Evolutionary conservation across 2,888 invertebrate species (phyloP).

Genomic region (Merodon equestris): DNA sequence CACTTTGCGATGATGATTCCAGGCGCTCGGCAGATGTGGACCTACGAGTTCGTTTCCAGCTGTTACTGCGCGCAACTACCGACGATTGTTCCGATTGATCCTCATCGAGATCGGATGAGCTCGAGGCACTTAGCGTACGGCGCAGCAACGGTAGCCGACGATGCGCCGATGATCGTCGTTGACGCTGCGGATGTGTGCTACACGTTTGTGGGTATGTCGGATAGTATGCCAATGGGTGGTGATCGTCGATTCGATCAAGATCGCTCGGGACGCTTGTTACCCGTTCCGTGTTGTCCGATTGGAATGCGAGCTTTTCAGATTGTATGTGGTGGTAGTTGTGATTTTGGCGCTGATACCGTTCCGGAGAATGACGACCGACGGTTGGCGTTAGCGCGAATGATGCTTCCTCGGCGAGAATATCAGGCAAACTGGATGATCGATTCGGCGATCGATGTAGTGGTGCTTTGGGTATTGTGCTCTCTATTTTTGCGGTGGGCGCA

Average conservation of each 20-base stretch:
- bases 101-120: slow-evolving; percentile 49
- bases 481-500: slow-evolving; percentile 55
- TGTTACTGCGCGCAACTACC: slow-evolving; percentile 71
- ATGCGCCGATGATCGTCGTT: slow-evolving; percentile 40
- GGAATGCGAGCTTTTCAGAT: slow-evolving; percentile 13
- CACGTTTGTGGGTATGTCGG: background rate
- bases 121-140: slow-evolving; percentile 58
- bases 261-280: slow-evolving; percentile 74
- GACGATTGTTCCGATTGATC: slow-evolving; percentile 58
- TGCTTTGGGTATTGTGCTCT: slow-evolving; percentile 41
- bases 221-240: slow-evolving; percentile 3
- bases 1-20: slow-evolving; percentile 43
- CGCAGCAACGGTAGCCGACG: slow-evolving; percentile 46
- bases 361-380: slow-evolving; percentile 69
- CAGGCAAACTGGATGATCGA: slow-evolving; percentile 75
- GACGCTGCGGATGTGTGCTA: slow-evolving; percentile 43
- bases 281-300: slow-evolving; percentile 49
- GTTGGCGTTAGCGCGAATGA: slow-evolving; percentile 68
- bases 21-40: slow-evolving; percentile 35
- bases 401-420: slow-evolving; percentile 75
- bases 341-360: slow-evolving; percentile 32
- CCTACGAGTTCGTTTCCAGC: slow-evolving; percentile 73
- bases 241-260: slow-evolving; percentile 73
- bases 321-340: slow-evolving; percentile 1
- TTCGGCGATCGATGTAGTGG: slow-evolving; percentile 65